These are phyloP conservation scores for Ylistrum balloti DNA, from an alignment of 1,140 invertebrate genomes.

Conservation along the genomic window DNA sequence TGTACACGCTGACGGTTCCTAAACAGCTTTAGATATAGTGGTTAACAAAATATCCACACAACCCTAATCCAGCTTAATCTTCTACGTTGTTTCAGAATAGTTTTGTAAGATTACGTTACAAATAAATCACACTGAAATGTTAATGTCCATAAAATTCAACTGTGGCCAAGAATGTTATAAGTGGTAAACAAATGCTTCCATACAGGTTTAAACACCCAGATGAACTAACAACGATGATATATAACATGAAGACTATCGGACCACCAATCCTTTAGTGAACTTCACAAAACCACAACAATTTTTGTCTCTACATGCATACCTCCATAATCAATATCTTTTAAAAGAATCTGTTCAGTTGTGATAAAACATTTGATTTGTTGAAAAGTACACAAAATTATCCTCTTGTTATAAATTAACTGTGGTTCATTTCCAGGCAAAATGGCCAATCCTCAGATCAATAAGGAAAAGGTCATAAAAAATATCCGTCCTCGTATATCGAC, in stretches of 20 bases:
- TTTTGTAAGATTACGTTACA: neutral
- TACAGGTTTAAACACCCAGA: neutral
- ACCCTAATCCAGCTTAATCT: neutral
- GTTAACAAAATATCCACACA: neutral
- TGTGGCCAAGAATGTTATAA: neutral
- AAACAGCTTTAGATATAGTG: conserved; percentile 20
- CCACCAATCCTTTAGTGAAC: too few relatives aligned
- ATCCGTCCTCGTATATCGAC: neutral
- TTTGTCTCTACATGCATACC: neutral
- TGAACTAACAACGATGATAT: too few relatives aligned
- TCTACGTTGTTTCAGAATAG: neutral
- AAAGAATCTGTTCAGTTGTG: neutral
- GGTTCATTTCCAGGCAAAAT: neutral
- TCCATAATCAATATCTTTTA: neutral
- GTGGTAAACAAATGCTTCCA: neutral
- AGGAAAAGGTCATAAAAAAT: conserved; percentile 22
- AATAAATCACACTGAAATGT: neutral
- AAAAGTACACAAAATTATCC: neutral
- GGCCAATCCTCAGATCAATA: conserved; percentile 21
- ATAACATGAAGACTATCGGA: too few relatives aligned
- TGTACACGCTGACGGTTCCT: neutral
- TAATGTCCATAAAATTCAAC: neutral
- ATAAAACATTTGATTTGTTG: neutral
- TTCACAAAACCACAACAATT: neutral
- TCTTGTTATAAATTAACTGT: neutral